Conservation (phyloP, 2,888 invertebrate genomes). For the Eupithecia centaureata region DNA sequence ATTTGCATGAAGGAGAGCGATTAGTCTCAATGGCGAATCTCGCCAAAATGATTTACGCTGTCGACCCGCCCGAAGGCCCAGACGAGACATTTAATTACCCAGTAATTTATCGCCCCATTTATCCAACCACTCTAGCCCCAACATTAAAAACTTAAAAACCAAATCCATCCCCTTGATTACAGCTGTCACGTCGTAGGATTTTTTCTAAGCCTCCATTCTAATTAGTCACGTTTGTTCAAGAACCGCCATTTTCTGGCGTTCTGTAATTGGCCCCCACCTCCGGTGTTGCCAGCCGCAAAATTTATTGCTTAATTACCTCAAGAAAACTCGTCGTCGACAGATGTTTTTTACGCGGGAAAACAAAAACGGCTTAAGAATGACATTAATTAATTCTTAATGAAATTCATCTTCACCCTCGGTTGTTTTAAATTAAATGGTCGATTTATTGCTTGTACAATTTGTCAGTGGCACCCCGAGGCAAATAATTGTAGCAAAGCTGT, state of each 20-base stretch:
- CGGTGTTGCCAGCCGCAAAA: conserved; percentile 80
- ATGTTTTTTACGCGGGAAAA: conserved; percentile 83
- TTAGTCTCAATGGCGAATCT: conserved; percentile 45
- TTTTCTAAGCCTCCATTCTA: conserved; percentile 80
- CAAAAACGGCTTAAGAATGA: conserved; percentile 83
- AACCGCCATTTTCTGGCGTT: conserved; percentile 78
- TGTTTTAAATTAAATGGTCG: conserved; percentile 81
- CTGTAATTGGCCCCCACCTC: conserved; percentile 81
- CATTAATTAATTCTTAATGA: conserved; percentile 85
- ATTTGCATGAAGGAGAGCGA: conserved; percentile 24
- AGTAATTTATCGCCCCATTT: conserved; percentile 79
- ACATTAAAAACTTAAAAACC: conserved; percentile 62
- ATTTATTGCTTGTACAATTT: conserved; percentile 83
- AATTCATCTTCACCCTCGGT: conserved; percentile 83
- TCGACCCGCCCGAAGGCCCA: conserved; percentile 47
- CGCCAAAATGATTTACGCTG: conserved; percentile 53
- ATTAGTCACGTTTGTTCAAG: conserved; percentile 74
- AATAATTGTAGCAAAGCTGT: conserved; percentile 70
- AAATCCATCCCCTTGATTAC: conserved; percentile 82
- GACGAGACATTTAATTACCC: conserved; percentile 78
- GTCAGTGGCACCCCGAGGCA: conserved; percentile 66
- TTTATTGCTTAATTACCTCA: conserved; percentile 85
- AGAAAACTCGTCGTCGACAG: conserved; percentile 82
- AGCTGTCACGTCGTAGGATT: conserved; percentile 82
- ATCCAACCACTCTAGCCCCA: conserved; percentile 70